These are phyloP conservation scores for Amniataba percoides DNA, from an alignment of 2,797 vertebrate genomes.

Conservation along the genomic window DNA sequence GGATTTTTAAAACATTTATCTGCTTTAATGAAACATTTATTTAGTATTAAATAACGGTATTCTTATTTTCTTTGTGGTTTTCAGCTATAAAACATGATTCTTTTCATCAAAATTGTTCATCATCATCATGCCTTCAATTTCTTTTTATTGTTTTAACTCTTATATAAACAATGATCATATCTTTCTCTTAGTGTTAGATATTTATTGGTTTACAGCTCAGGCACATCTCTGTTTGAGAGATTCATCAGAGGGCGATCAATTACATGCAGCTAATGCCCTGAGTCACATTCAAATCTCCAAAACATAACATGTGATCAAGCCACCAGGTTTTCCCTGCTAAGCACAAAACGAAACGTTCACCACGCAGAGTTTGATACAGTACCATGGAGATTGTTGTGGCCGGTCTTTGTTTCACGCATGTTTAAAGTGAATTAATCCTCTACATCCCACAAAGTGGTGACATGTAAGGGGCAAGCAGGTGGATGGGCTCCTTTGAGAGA, in stretches of 20 bases:
- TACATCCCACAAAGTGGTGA: constrained; percentile 19
- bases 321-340: neutral
- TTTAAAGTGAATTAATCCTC: constrained; percentile 14
- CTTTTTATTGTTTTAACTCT: neutral
- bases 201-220: neutral
- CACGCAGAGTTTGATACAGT: neutral
- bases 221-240: neutral
- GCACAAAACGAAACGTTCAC: neutral
- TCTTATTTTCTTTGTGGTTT: neutral
- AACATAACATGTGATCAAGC: neutral
- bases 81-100: neutral
- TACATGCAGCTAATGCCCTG: neutral
- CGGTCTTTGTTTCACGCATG: neutral
- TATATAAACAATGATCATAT: neutral
- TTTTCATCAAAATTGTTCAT: neutral
- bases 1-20: neutral
- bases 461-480: constrained; percentile 28
- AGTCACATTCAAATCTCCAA: neutral
- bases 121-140: neutral
- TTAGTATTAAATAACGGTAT: neutral
- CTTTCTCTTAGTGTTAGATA: neutral
- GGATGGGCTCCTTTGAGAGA: constrained; percentile 36
- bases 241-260: neutral
- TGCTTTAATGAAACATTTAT: neutral
- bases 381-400: neutral